Evolutionary conservation across 2,797 vertebrate species (phyloP), one percentile per base, ranked within the genome.

Genomic region (Amazona finschi): DNA sequence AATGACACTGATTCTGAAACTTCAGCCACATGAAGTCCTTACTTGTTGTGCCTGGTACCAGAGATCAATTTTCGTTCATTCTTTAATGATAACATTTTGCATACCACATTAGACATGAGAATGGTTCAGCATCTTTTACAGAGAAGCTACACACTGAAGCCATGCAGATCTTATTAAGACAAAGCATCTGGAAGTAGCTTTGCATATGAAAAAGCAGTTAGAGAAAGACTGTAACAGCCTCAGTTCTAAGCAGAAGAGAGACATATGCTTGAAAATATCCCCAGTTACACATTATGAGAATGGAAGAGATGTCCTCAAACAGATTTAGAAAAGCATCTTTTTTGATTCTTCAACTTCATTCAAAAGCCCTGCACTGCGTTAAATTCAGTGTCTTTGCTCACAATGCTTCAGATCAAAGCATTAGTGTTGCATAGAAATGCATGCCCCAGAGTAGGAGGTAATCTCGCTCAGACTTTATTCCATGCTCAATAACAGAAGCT

Each of bases 341-440:
- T 65, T 47, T 72, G n/a, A 60, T 76, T 75, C 46, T 73, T 92
- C 36, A 50, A 0, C 36, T 70, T 71, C 41, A 67, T 33, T 58
- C 21, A 41, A n/a, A 80, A 82, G 38, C 39, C 78, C 22, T 8
- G 27, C 73, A 38, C 33, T 62, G 52, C 39, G 18, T 19, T 85
- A 36, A 58, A 44, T 27, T 64, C 86, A 69, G 27, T 36, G 65
- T n/a, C 27, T 49, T n/a, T 76, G 69, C 9, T 85, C 62, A 87
- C 92, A 94, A 3, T 84, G 94, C 87, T 92, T 87, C 94, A 95
- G 94, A 83, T 75, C 93, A 91, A 87, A 77, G 92, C 89, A 77
- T 6, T 15, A 30, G 57, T 1, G 44, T 11, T 21, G 49, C 39
- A 39, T 0, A 30, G 62, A 61, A 79, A 41, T 5, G 38, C 46